phyloP scores from a whole-genome alignment of 1,140 invertebrate genomes.

The Acromyrmex heyeri region DNA sequence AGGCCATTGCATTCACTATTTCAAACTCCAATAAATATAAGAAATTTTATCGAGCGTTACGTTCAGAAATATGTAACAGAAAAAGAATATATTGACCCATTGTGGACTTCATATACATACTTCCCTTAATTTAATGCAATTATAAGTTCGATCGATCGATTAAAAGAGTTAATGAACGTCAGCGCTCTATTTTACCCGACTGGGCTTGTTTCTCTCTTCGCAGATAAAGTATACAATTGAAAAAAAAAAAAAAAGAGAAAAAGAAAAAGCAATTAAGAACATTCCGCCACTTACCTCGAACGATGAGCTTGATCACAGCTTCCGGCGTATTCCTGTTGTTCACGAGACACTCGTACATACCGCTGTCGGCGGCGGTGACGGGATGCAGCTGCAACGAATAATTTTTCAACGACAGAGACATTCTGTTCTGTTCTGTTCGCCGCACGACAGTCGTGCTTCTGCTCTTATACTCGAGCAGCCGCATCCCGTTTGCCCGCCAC shows the following conservation, averaged over 20 bases:
- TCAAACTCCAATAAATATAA: background rate
- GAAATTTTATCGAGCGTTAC: background rate
- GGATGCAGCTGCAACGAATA: constrained; percentile 89
- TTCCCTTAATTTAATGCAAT: background rate
- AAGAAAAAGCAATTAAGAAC: constrained; percentile 28
- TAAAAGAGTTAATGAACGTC: constrained; percentile 10
- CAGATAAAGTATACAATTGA: background rate
- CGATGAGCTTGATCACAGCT: constrained; percentile 88
- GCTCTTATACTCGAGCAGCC: constrained; percentile 86
- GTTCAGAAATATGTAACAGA: background rate
- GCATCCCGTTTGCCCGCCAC: constrained; percentile 87
- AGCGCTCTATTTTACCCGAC: background rate
- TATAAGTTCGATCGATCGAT: background rate
- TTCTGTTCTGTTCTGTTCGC: constrained; percentile 85
- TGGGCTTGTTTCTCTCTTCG: background rate
- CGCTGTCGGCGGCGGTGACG: constrained; percentile 88
- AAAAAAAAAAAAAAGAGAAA: background rate
- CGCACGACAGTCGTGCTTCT: constrained; percentile 87
- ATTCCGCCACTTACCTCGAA: constrained; percentile 88
- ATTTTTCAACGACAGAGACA: constrained; percentile 88
- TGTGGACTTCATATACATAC: background rate
- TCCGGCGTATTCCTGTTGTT: constrained; percentile 90
- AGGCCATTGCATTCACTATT: background rate
- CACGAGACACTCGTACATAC: constrained; percentile 90
- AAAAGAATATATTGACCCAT: background rate